Evolutionary conservation across 2,888 invertebrate genomes (phyloP).

Genomic region (Amphipyra berbera): DNA sequence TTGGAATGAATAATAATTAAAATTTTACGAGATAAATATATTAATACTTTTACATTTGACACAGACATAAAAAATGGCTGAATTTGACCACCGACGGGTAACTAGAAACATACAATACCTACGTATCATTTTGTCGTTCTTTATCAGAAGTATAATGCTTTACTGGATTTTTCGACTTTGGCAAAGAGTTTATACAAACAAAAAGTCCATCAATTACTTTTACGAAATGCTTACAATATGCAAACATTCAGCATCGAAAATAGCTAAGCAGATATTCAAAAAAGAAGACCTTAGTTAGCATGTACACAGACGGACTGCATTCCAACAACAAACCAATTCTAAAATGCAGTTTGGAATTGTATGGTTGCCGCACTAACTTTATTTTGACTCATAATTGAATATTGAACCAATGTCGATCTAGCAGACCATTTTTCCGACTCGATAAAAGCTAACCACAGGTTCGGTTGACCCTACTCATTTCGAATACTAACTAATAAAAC

Average conservation of each 20-base stretch:
- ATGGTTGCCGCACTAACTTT: too few species aligned
- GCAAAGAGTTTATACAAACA: slow-evolving; percentile 11
- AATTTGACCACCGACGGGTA: slow-evolving; percentile 38
- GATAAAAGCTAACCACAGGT: neutral
- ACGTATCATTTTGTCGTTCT: neutral
- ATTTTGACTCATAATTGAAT: too few species aligned
- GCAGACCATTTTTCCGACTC: neutral
- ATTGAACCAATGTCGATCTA: neutral
- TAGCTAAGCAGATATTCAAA: too few species aligned
- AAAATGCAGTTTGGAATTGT: too few species aligned
- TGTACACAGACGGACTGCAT: too few species aligned
- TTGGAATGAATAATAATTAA: slow-evolving; percentile 54
- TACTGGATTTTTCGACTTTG: neutral
- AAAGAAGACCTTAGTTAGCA: too few species aligned
- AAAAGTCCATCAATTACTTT: too few species aligned
- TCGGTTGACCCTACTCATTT: too few species aligned
- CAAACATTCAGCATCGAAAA: too few species aligned
- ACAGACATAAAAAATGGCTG: slow-evolving; percentile 36
- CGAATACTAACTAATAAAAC: too few species aligned
- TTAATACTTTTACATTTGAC: slow-evolving; percentile 63
- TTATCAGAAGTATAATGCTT: slow-evolving; percentile 6
- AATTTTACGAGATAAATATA: slow-evolving; percentile 43
- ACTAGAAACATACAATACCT: slow-evolving; percentile 1
- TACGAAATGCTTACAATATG: neutral
- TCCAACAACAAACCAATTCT: too few species aligned